Conservation (phyloP, 92 coral and sea anemone genomes). For the Parazoanthus swiftii region DNA sequence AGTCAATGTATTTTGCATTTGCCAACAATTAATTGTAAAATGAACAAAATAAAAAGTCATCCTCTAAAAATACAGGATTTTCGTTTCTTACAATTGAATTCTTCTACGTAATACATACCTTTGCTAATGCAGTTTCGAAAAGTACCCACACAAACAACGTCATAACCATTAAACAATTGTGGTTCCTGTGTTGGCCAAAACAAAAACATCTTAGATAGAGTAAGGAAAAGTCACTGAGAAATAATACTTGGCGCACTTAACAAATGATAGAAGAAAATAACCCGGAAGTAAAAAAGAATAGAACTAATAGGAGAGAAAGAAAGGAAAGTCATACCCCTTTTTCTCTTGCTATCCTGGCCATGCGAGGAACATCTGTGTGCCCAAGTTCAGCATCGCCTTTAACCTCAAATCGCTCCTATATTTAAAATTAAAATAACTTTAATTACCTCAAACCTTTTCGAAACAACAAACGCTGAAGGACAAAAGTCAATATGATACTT, state of each 20-base stretch:
- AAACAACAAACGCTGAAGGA: not conserved
- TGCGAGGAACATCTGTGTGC: conserved; percentile 65
- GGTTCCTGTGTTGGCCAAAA: conserved; percentile 50
- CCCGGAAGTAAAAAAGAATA: not conserved
- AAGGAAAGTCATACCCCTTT: conserved; percentile 45
- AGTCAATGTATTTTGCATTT: no score
- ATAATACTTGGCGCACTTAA: not conserved
- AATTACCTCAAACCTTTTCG: not conserved
- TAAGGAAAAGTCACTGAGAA: not conserved
- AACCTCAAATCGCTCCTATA: conserved; percentile 74
- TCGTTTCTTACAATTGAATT: not conserved
- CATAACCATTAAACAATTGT: conserved; percentile 58
- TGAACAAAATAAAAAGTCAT: not conserved
- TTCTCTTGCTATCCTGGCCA: conserved; percentile 65
- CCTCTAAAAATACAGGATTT: not conserved
- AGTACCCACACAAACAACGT: conserved; percentile 63
- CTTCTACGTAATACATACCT: conserved; percentile 41
- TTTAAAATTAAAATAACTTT: not conserved
- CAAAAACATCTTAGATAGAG: not conserved
- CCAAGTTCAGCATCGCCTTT: conserved; percentile 78
- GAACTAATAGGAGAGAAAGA: not conserved
- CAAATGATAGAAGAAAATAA: not conserved
- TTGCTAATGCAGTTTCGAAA: conserved; percentile 64
- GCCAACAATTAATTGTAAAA: no score
- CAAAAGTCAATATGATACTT: not conserved